phyloP scores from a whole-genome alignment of 2,888 invertebrate species.

The Athalia cordata region DNA sequence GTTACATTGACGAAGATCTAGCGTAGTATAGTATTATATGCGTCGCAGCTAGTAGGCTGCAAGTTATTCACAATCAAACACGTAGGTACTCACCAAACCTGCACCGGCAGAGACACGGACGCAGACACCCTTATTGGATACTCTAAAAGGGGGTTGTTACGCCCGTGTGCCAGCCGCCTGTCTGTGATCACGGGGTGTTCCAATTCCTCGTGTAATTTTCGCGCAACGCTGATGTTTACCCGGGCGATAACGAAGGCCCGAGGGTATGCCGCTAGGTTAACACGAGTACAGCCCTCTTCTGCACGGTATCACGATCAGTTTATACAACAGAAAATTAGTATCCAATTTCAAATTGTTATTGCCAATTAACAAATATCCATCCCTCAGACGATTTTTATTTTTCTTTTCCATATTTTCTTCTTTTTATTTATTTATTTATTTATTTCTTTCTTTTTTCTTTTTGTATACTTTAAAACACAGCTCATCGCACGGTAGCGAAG shows the following conservation, averaged over 20 bases:
- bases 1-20: conserved; percentile 31
- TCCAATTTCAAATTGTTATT: conserved; percentile 1
- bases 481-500: no score
- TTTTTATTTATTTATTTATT: no score
- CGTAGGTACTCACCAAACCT: neutral
- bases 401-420: no score
- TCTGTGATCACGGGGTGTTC: conserved; percentile 24
- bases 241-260: conserved; percentile 2
- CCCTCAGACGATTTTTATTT: neutral
- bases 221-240: conserved; percentile 5
- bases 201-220: conserved; percentile 24
- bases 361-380: conserved; percentile 1
- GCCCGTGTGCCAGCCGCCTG: neutral
- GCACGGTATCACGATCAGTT: neutral
- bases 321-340: neutral
- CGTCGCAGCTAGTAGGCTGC: conserved; percentile 21
- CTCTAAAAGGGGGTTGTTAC: neutral
- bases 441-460: neutral
- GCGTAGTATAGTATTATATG: conserved; percentile 17
- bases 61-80: conserved; percentile 26
- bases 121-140: neutral
- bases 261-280: neutral
- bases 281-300: neutral
- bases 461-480: no score
- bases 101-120: neutral